Conservation (phyloP, 1,140 invertebrate genomes). For the Drosophila mayri region DNA sequence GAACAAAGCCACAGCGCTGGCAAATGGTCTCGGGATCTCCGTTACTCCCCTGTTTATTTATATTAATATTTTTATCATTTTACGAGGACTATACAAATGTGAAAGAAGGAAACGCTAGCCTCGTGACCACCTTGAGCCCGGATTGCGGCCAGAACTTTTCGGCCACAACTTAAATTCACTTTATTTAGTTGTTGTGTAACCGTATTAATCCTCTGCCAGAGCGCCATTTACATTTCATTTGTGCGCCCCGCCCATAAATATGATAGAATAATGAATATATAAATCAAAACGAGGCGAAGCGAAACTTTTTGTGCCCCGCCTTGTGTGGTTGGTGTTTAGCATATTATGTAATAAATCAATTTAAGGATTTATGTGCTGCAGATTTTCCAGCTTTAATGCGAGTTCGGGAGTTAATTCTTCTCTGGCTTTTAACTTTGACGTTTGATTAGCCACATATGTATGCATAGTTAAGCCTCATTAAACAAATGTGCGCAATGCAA, state of each 20-base stretch:
- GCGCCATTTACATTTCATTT: slow-evolving; percentile 72
- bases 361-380: slow-evolving; percentile 24
- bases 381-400: slow-evolving; percentile 5
- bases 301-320: slow-evolving; percentile 52
- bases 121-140: slow-evolving; percentile 56
- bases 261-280: slow-evolving; percentile 71
- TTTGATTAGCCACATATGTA: slow-evolving; percentile 3
- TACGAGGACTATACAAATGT: slow-evolving; percentile 63
- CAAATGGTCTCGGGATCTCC: slow-evolving; percentile 72
- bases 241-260: slow-evolving; percentile 42
- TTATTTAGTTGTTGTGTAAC: slow-evolving; percentile 37
- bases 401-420: slow-evolving; percentile 7
- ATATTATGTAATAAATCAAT: slow-evolving; percentile 70
- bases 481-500: background rate
- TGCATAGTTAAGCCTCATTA: slow-evolving; percentile 5
- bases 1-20: slow-evolving; percentile 35
- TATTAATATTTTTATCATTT: slow-evolving; percentile 83
- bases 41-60: slow-evolving; percentile 70
- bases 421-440: slow-evolving; percentile 1
- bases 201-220: slow-evolving; percentile 47
- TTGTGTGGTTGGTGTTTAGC: slow-evolving; percentile 48
- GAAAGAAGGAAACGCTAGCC: slow-evolving; percentile 16
- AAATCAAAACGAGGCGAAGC: slow-evolving; percentile 57
- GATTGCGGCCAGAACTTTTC: slow-evolving; percentile 63
- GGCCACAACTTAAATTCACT: slow-evolving; percentile 61